phyloP scores from a whole-genome alignment of 1,140 invertebrate species.

The Sycophila sp. region DNA sequence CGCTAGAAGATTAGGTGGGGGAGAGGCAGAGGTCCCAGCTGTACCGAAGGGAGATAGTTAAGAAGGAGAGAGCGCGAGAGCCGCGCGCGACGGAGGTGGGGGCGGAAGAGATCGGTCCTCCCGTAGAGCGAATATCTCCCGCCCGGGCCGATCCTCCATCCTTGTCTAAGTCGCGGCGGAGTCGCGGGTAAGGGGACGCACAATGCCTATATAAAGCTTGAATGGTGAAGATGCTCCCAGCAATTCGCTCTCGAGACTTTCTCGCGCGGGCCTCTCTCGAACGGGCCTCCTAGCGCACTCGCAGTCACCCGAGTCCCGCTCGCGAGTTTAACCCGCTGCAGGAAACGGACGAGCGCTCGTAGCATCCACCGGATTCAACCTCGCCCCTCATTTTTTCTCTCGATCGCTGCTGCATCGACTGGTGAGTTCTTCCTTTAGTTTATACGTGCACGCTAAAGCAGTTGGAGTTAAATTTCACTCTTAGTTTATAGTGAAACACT shows the following conservation, averaged over 20 bases:
- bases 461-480: too few species aligned
- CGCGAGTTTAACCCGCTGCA: too few species aligned
- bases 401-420: too few species aligned
- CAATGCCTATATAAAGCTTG: conserved; percentile 67
- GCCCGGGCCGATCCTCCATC: not conserved
- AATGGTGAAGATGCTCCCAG: conserved; percentile 66
- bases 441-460: too few species aligned
- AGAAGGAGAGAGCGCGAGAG: not conserved
- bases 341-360: too few species aligned
- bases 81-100: not conserved
- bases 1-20: too few species aligned
- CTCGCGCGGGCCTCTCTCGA: conserved; percentile 28
- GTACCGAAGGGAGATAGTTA: not conserved
- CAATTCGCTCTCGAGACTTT: conserved; percentile 62
- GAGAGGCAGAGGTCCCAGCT: too few species aligned
- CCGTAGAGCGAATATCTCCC: not conserved
- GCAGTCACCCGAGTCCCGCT: not conserved
- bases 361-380: too few species aligned
- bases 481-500: too few species aligned
- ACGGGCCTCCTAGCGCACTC: not conserved
- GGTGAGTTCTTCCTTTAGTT: too few species aligned
- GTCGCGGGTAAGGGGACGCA: conserved; percentile 59
- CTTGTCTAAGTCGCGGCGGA: not conserved
- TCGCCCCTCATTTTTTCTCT: too few species aligned
- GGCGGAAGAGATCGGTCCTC: not conserved